Evolutionary conservation across 1,140 invertebrate species (phyloP).

Genomic region (Armadillidium nasatum): DNA sequence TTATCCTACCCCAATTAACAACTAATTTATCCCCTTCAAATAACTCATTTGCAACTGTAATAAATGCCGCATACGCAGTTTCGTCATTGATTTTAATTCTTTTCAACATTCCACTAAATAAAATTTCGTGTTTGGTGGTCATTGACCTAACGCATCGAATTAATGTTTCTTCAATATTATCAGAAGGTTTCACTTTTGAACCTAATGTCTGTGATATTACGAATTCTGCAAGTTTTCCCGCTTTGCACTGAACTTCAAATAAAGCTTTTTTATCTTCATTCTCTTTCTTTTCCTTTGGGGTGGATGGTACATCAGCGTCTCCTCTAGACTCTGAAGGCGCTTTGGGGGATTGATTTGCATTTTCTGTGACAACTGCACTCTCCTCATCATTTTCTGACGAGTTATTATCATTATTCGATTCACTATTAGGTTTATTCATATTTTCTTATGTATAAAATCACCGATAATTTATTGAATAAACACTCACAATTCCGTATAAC

Average conservation of each 20-base stretch:
- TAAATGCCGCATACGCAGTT: slow-evolving; percentile 57
- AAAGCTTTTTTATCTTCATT: not conserved
- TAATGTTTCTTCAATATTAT: slow-evolving; percentile 47
- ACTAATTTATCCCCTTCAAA: slow-evolving; percentile 49
- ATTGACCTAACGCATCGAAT: slow-evolving; percentile 54
- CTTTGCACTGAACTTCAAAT: not conserved
- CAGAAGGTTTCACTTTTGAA: slow-evolving; percentile 2
- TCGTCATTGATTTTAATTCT: slow-evolving; percentile 55
- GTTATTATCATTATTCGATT: too few species aligned
- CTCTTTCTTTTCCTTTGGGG: not conserved
- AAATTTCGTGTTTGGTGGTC: slow-evolving; percentile 57
- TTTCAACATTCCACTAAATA: slow-evolving; percentile 60
- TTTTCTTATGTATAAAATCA: too few species aligned
- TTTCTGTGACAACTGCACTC: not conserved
- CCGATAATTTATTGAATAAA: too few species aligned
- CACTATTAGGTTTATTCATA: too few species aligned
- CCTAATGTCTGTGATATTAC: not conserved
- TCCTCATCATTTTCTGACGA: not conserved
- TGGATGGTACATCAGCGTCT: not conserved
- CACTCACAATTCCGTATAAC: too few species aligned
- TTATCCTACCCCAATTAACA: slow-evolving; percentile 60
- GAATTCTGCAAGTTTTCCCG: not conserved
- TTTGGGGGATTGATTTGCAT: not conserved
- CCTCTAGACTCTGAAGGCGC: not conserved
- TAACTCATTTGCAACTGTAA: slow-evolving; percentile 58